A percentile compares a stretch with the other conserved stretches of the same genome.
These are phyloP conservation scores for Tachina grossa DNA, from an alignment of 2,888 invertebrate species.

Conservation along the genomic window DNA sequence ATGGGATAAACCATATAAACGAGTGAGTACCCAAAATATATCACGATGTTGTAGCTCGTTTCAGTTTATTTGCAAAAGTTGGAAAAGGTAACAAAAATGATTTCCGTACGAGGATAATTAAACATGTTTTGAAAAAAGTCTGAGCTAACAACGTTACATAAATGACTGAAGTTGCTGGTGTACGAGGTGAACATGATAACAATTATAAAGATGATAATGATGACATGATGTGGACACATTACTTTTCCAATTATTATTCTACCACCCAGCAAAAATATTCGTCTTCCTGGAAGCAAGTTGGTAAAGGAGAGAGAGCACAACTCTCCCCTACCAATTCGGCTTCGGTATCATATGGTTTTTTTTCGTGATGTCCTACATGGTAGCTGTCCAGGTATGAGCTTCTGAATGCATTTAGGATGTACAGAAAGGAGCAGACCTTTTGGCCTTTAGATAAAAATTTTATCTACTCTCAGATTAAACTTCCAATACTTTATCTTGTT, in stretches of 20 bases:
- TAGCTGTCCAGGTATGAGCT: too few species aligned
- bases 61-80: constrained; percentile 12
- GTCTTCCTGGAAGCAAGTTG: too few species aligned
- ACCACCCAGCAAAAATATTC: too few species aligned
- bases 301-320: too few species aligned
- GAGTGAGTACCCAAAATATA: constrained; percentile 6
- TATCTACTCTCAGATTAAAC: too few species aligned
- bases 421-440: too few species aligned
- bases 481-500: too few species aligned
- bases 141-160: background rate
- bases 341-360: too few species aligned
- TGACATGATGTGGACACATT: background rate
- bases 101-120: constrained; percentile 1
- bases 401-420: too few species aligned
- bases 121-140: background rate
- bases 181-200: background rate
- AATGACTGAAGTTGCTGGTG: background rate
- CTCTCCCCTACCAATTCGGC: too few species aligned
- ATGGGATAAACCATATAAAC: constrained; percentile 35
- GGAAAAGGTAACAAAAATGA: constrained; percentile 17
- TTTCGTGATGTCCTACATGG: too few species aligned
- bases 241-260: background rate
- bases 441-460: too few species aligned
- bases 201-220: background rate
- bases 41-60: background rate